Conservation (phyloP, 2,797 vertebrate species). For the Pristis pectinata region DNA sequence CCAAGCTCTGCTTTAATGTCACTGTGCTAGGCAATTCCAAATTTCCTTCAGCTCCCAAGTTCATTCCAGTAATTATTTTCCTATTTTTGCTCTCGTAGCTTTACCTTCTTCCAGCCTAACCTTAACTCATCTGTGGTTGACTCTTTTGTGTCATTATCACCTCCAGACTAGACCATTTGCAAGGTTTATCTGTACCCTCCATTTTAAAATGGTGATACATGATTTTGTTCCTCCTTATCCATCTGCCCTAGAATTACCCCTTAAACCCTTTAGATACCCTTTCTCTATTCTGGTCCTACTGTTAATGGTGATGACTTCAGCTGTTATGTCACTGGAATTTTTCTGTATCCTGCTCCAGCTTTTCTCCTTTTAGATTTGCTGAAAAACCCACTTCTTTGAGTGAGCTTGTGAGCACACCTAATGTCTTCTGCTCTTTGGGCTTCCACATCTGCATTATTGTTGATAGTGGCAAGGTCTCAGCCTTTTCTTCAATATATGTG, state of each 20-base stretch:
- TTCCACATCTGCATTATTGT: neutral
- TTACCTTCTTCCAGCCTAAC: neutral
- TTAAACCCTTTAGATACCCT: neutral
- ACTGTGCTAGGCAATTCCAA: neutral
- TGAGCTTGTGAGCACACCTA: neutral
- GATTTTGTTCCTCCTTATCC: neutral
- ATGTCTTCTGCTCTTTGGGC: neutral
- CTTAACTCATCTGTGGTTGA: neutral
- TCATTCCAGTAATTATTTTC: neutral
- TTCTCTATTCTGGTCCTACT: neutral
- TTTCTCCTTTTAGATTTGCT: neutral
- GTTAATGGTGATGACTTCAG: neutral
- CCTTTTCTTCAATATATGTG: neutral
- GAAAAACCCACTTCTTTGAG: neutral
- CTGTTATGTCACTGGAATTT: neutral
- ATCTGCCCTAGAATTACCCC: neutral
- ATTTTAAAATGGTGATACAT: neutral
- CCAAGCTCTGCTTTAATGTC: neutral
- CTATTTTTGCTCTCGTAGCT: neutral
- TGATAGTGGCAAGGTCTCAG: neutral
- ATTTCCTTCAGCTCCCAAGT: neutral
- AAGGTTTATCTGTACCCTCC: neutral
- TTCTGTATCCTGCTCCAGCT: neutral
- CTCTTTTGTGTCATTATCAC: neutral
- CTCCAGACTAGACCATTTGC: neutral